Conservation (phyloP, 2,888 invertebrate species). For the Megaustenia siamemsis region DNA sequence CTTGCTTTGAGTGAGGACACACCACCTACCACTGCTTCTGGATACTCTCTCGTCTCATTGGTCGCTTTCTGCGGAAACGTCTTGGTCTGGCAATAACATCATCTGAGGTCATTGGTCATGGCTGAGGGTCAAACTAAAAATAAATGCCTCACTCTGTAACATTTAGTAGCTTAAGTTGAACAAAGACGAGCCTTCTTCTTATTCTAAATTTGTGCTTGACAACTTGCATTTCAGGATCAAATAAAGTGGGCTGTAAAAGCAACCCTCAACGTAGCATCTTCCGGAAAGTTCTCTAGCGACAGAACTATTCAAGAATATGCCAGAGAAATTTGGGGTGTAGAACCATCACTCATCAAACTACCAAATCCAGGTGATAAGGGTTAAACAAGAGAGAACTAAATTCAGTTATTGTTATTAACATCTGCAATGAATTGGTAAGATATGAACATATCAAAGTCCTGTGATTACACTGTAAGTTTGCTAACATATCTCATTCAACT, state of each 20-base stretch:
- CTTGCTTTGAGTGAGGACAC: too few species aligned
- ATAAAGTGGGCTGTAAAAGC: constrained; percentile 96
- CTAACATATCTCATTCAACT: too few species aligned
- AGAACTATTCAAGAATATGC: constrained; percentile 96
- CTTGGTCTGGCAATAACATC: too few species aligned
- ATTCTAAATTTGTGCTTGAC: not conserved
- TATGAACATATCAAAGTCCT: not conserved
- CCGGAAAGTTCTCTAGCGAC: constrained; percentile 97
- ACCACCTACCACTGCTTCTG: too few species aligned
- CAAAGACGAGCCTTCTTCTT: too few species aligned
- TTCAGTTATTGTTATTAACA: not conserved
- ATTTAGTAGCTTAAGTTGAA: too few species aligned
- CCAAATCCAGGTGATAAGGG: constrained; percentile 86
- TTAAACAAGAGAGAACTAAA: constrained; percentile 35
- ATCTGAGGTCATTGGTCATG: too few species aligned
- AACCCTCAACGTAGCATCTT: constrained; percentile 96
- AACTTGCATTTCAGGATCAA: constrained; percentile 85
- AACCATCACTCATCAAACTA: constrained; percentile 94
- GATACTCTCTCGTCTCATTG: too few species aligned
- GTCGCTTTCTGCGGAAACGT: too few species aligned
- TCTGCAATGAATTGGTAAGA: constrained; percentile 13
- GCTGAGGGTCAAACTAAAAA: too few species aligned
- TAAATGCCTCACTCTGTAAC: too few species aligned
- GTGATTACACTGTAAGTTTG: too few species aligned
- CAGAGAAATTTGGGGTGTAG: constrained; percentile 96